These are phyloP conservation scores for Cosmia pyralina DNA, from an alignment of 2,888 invertebrate genomes.

Conservation along the genomic window DNA sequence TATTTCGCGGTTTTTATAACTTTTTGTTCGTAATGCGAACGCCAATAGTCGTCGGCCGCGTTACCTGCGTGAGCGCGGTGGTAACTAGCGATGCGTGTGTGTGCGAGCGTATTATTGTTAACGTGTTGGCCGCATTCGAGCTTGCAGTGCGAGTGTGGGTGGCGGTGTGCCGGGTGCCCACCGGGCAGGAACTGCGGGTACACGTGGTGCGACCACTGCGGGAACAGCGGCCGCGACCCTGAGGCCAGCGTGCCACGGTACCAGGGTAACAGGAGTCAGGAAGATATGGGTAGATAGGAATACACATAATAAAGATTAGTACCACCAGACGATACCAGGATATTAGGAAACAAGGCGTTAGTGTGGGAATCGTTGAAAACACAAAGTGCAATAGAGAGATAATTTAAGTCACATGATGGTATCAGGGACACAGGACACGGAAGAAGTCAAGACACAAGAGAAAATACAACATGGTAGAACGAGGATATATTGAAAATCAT, in stretches of 20 bases:
- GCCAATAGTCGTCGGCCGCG: conserved; percentile 77
- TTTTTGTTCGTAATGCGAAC: conserved; percentile 72
- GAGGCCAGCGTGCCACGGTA: conserved; percentile 25
- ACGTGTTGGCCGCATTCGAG: conserved; percentile 88
- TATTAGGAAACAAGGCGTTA: neutral
- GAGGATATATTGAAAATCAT: conserved; percentile 5
- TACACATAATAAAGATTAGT: neutral
- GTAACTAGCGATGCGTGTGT: conserved; percentile 89
- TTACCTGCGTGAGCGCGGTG: conserved; percentile 90
- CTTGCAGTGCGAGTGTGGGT: conserved; percentile 91
- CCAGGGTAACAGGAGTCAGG: conserved; percentile 31
- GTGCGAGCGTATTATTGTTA: conserved; percentile 88
- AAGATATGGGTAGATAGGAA: neutral
- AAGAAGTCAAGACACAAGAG: neutral
- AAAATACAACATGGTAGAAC: neutral
- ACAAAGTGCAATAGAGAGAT: conserved; percentile 4
- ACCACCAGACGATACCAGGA: conserved; percentile 7
- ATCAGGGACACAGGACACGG: conserved; percentile 15
- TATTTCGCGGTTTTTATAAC: neutral
- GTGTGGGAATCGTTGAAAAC: conserved; percentile 1
- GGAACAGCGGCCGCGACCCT: conserved; percentile 95
- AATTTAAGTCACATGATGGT: conserved; percentile 15
- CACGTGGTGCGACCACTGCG: conserved; percentile 98
- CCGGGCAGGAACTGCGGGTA: conserved; percentile 98
- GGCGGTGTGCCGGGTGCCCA: conserved; percentile 93